phyloP scores from a whole-genome alignment of 2,888 invertebrate genomes.

The Alloplasta piceator region DNA sequence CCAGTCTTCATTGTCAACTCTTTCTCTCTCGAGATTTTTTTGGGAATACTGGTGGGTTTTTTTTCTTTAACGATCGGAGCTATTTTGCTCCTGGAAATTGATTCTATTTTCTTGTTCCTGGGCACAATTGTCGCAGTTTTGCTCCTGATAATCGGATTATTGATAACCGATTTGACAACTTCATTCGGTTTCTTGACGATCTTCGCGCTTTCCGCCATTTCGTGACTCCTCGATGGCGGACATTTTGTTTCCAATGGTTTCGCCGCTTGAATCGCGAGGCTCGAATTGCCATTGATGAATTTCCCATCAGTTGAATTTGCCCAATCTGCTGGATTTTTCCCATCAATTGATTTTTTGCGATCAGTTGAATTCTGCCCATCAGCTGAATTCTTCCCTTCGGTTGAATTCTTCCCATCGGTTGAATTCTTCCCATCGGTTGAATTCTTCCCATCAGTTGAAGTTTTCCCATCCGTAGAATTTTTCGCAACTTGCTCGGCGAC shows the following conservation, averaged over 20 bases:
- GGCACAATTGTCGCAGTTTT: constrained; percentile 45
- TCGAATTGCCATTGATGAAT: too few species aligned
- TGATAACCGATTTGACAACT: not conserved
- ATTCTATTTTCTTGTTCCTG: constrained; percentile 45
- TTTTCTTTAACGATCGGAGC: constrained; percentile 11
- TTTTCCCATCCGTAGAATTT: constrained; percentile 39
- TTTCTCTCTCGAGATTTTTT: constrained; percentile 44
- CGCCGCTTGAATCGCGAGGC: not conserved
- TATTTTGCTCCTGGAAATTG: constrained; percentile 27
- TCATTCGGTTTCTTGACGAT: constrained; percentile 1
- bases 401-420: too few species aligned
- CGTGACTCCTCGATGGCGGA: constrained; percentile 7
- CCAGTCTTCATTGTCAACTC: constrained; percentile 18
- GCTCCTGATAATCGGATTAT: constrained; percentile 30
- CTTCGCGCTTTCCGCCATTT: not conserved
- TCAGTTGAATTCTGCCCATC: too few species aligned
- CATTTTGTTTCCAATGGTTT: constrained; percentile 6
- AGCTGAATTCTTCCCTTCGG: too few species aligned
- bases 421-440: too few species aligned
- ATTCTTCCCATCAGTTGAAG: too few species aligned
- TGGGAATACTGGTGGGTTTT: constrained; percentile 56
- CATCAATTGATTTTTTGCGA: too few species aligned
- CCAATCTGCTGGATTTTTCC: too few species aligned
- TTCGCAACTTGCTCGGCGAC: constrained; percentile 59
- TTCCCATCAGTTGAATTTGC: too few species aligned